Evolutionary conservation across 2,113 vertebrate species (phyloP).

Genomic region (Aix galericulata): DNA sequence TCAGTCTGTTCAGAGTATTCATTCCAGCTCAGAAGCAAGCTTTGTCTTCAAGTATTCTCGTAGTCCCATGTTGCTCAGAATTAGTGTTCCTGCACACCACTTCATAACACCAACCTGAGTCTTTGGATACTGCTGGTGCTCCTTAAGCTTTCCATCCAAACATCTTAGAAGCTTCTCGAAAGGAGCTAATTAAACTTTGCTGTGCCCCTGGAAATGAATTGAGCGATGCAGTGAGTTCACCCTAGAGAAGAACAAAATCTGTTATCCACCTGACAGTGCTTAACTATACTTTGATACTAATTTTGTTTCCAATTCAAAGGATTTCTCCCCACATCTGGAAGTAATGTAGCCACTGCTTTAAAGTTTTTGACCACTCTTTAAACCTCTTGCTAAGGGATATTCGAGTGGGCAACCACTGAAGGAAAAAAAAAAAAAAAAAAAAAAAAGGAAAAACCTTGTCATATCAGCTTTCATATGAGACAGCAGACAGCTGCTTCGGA

Average conservation of each 20-base stretch:
- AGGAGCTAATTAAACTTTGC: not conserved
- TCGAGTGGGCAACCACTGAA: not conserved
- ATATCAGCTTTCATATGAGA: fast-evolving
- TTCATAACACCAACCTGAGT: fast-evolving
- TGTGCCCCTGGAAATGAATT: not conserved
- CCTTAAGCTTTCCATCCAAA: not conserved
- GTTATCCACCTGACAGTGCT: not conserved
- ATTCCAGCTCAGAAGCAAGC: not conserved
- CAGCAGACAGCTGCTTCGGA: not conserved
- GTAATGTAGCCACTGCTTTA: not conserved
- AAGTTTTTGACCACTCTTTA: not conserved
- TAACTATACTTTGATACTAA: not conserved
- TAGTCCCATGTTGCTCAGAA: not conserved
- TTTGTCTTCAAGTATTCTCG: not conserved
- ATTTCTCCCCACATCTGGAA: not conserved
- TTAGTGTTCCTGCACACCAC: not conserved
- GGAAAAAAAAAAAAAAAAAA: not conserved
- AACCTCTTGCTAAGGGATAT: not conserved
- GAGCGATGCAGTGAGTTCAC: not conserved
- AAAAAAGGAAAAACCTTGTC: not conserved
- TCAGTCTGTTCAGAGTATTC: not conserved
- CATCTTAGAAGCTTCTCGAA: not conserved
- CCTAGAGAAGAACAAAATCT: not conserved
- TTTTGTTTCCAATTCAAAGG: not conserved
- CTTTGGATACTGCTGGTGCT: not conserved